Evolutionary conservation across 1,140 invertebrate species (phyloP), one percentile per base, ranked within the genome.

Genomic region (Musca domestica): DNA sequence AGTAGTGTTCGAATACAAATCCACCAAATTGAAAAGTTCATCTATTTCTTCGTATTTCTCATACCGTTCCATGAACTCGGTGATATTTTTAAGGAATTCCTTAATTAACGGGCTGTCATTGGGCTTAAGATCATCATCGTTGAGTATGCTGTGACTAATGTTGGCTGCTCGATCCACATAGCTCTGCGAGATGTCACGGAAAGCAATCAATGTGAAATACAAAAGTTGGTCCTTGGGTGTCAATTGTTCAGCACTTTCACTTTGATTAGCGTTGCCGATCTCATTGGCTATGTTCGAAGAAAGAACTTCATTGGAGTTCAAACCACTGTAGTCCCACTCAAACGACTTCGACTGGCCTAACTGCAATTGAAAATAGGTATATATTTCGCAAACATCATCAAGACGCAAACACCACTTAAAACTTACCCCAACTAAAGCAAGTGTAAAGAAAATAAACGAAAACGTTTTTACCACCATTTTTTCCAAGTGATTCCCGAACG

Each of bases 1-100:
- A 15, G 56, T 41, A 10, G 56, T 61, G 41, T 61, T 61, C n/a
- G 56, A 61, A 61, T 61, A 61, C 5, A 61, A 20, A 9, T 61
- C 56, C 27, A 34, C 56, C 34, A 61, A 61, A 41, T 61, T 30
- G 56, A 61, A 61, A 10, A 61, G 27, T 19, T 41, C 27, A 0
- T 61, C 56, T 10, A 61, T 1, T 10, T 34, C 56, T 34, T 17
- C n/a, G 17, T 30, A 61, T 20, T 34, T 17, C 3, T 30, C 5
- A 34, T 34, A 61, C 20, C 20, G 20, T 17, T 61, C n/a, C 15
- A 34, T 2, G 27, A 61, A 61, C 0, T 61, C 20, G 3, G 56
- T 61, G 30, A 61, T 15, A 61, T 61, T 61, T 19, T 61, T 17
- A 17, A 19, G 30, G 17, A 61, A 61, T 61, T 61, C 17, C 34